Base-by-base conservation (phyloP, 1,140 invertebrate species). In the Procambarus virginalis region DNA sequence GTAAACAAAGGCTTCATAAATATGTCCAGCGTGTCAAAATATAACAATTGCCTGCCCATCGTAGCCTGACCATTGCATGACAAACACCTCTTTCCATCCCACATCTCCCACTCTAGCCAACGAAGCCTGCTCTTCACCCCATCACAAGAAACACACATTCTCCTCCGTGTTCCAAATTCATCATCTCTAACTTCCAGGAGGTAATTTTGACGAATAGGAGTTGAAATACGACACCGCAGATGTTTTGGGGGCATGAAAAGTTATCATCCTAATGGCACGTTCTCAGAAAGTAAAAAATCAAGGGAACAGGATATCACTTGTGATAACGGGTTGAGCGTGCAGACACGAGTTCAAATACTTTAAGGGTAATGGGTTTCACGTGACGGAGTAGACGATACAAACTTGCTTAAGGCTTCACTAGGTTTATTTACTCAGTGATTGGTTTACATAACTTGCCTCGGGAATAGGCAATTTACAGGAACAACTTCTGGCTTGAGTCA, bases 381-480 rank as follows among this genome's bases (percentile, higher is more conserved):
- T 20, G n/a, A n/a, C 34, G 14, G 68, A 34, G n/a, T n/a, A 6
- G n/a, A 9, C 2, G 68, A n/a, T 73, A 34, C 68, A 34, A n/a
- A 73, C 22, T 22, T 20, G 3, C 2, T 22, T 0, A 34, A 8
- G 3, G 6, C 34, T 73, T 22, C 5, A 6, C 22, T 20, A 10
- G 22, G 68, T 73, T 34, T 73, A 73, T 73, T 73, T 73, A n/a
- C 68, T 4, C 68, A 73, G 10, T 22, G 68, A 22, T 34, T 20
- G 22, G 2, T 34, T 73, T 73, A 73, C 68, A 73, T 73, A n/a
- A 73, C 68, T 73, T 34, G 68, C 68, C 68, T 10, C 68, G n/a
- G 68, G 68, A 73, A 73, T 73, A 73, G 4, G 68, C 20, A 73
- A 73, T 73, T 73, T 73, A 73, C 64, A 73, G 22, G n/a, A 73